Evolutionary conservation across 2,113 vertebrate genomes (phyloP), one percentile per base, ranked within the genome.

Genomic region (Plectropomus leopardus): DNA sequence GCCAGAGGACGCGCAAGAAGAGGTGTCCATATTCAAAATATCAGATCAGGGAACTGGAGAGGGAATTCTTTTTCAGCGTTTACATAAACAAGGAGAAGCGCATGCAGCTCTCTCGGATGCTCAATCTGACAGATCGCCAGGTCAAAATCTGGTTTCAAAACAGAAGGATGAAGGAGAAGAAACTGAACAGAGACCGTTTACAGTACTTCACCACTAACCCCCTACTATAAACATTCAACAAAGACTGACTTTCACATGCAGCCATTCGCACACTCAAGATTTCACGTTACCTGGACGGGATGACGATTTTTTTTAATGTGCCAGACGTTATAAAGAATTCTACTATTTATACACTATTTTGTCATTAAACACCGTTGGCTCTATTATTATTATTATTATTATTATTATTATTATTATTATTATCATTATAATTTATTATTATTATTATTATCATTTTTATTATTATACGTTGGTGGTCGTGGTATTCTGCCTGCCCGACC

Each of bases 131-230:
- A 85, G 98, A 99, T 86, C 97, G 98, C 71, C 98, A 99, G 94
- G 98, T 99, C 79, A 99, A 99, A 96, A 99, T 99, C 90, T 99
- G 98, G 98, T 99, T 99, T 94, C 98, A 99, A 84, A 99, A 99
- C 94, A 96, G 98, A 92, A 96, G 98, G 88, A 99, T 99, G 98
- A 99, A 99, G 95, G 98, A 99, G 95, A 99, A 99, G 97, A 99
- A 99, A 94, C 95, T 99, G 91, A 99, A 97, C 96, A 98, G 98
- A 92, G 98, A 99, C 96, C 97, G 98, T 91, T 96, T 99, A 96
- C 98, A 99, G 86, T 99, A 98, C 93, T 99, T 99, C 90, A 97
- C 97, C 14, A 96, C 97, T 81, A 98, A 97, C 92, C 97, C 98
- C 26, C 94, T 99, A 92, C 97, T 99, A 92, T 99, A 96, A 96